These are phyloP conservation scores for Enhydra lutris DNA, from an alignment of 2,113 vertebrate species.

Conservation along the genomic window DNA sequence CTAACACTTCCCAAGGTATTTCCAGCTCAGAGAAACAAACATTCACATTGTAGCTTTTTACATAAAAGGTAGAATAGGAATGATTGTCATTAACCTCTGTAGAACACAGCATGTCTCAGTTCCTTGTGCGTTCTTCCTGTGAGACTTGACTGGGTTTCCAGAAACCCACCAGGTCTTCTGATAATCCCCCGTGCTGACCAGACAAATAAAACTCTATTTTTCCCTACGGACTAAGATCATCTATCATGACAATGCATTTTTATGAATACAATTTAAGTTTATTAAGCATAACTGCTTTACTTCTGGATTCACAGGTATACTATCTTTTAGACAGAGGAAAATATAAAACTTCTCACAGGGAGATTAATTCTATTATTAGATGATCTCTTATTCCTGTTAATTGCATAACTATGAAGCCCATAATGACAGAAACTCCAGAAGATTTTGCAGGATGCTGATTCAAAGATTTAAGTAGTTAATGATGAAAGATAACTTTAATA, in stretches of 20 bases:
- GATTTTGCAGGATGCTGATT: neutral
- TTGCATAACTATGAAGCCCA: neutral
- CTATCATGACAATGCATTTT: neutral
- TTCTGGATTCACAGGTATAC: neutral
- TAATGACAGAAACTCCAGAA: neutral
- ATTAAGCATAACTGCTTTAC: neutral
- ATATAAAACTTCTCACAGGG: neutral
- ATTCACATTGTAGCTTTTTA: conserved; percentile 65
- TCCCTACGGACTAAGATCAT: neutral
- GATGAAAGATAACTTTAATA: neutral
- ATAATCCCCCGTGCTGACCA: neutral
- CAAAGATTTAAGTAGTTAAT: neutral
- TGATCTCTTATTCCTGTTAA: neutral
- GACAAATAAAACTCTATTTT: neutral
- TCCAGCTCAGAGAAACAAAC: conserved; percentile 74
- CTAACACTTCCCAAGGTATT: conserved; percentile 63
- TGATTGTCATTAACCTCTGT: conserved; percentile 52
- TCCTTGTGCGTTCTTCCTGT: neutral
- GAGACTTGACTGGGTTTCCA: neutral
- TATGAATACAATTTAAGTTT: conserved; percentile 4
- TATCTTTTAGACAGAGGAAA: neutral
- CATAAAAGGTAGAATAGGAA: conserved; percentile 72
- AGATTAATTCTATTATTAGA: neutral
- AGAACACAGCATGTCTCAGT: neutral
- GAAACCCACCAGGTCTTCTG: neutral